Conservation (phyloP, 2,888 invertebrate genomes). For the Acanthococcus lagerstroemiae region DNA sequence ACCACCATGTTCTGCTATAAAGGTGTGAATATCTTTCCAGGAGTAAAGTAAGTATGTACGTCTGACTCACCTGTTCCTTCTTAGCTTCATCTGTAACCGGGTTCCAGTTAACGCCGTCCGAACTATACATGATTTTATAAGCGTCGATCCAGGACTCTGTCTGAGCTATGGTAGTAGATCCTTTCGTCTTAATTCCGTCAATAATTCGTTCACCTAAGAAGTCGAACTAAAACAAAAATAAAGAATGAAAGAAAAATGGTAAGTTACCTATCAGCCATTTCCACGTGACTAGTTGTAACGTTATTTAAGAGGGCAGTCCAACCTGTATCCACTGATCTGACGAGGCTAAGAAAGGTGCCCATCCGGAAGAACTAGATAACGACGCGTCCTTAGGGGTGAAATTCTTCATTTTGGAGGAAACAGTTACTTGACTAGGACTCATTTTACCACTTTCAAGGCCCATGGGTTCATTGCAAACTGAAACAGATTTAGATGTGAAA, state of each 20-base stretch:
- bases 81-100: conserved; percentile 50
- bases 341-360: conserved; percentile 58
- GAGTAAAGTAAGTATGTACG: too few species aligned
- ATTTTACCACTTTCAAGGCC: conserved; percentile 57
- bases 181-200: conserved; percentile 64
- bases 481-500: neutral
- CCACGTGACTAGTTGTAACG: neutral
- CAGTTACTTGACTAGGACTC: conserved; percentile 54
- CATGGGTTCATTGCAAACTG: conserved; percentile 59
- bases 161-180: conserved; percentile 34
- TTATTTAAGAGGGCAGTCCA: neutral
- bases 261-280: neutral
- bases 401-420: conserved; percentile 50
- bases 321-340: conserved; percentile 61
- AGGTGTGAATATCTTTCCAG: too few species aligned
- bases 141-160: conserved; percentile 65
- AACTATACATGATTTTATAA: conserved; percentile 63
- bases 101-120: conserved; percentile 60
- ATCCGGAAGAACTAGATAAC: conserved; percentile 47
- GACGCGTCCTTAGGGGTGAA: conserved; percentile 43
- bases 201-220: conserved; percentile 64
- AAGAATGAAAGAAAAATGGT: neutral
- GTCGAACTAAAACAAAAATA: conserved; percentile 52
- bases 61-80: conserved; percentile 44
- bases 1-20: too few species aligned